Percentiles rank a stretch among this genome's conserved stretches.
Conservation (phyloP, 2,888 invertebrate genomes). For the Tetropium fuscum region DNA sequence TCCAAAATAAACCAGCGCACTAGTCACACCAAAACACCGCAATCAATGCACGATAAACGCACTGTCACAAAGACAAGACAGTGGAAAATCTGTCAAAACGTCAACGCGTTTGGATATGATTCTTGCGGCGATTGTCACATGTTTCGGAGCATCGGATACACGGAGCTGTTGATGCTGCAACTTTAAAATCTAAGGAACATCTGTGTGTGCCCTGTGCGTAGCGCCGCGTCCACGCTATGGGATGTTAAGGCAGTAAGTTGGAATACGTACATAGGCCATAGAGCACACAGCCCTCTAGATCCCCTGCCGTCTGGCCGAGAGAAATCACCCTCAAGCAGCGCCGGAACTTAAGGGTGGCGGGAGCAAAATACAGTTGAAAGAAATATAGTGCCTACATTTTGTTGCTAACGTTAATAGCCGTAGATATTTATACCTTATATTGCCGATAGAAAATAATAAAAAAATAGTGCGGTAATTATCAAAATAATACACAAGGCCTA, state of each 20-base stretch:
- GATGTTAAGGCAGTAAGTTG: neutral
- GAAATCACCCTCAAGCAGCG: constrained; percentile 26
- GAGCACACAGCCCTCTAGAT: constrained; percentile 10
- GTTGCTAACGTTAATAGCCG: no score
- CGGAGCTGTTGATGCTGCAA: constrained; percentile 24
- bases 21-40: neutral
- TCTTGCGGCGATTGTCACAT: constrained; percentile 14
- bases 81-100: constrained; percentile 2
- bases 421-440: no score
- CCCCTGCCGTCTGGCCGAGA: constrained; percentile 18
- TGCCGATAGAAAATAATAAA: no score
- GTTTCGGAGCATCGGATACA: constrained; percentile 11
- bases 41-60: neutral
- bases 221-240: neutral
- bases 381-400: no score
- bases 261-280: constrained; percentile 1
- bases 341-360: neutral
- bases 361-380: no score
- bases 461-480: no score
- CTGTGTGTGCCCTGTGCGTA: constrained; percentile 11
- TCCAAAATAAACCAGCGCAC: neutral
- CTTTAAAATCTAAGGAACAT: constrained; percentile 13
- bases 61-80: neutral
- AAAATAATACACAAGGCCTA: no score
- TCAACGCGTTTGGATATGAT: constrained; percentile 11